A percentile compares a stretch with the other conserved stretches of the same genome.
These are phyloP conservation scores for Delphinus delphis DNA, from an alignment of 2,113 vertebrate species.

Conservation along the genomic window DNA sequence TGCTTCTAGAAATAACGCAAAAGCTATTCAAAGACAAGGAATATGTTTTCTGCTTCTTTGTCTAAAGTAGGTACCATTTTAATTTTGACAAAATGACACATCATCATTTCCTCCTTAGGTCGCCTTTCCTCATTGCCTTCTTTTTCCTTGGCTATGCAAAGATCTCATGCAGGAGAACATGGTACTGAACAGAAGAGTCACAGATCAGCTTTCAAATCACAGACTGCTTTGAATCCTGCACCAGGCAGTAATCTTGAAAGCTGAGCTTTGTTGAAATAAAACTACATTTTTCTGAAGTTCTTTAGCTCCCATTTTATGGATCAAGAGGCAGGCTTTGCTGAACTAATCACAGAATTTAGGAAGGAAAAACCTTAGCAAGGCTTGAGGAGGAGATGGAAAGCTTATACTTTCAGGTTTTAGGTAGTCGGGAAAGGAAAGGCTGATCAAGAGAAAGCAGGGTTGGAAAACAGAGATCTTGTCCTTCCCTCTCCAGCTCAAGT, in stretches of 20 bases:
- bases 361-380: neutral
- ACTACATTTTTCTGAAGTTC: neutral
- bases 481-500: neutral
- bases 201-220: neutral
- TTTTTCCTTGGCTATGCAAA: neutral
- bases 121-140: neutral
- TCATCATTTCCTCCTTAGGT: neutral
- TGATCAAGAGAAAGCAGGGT: no score
- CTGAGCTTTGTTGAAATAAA: neutral
- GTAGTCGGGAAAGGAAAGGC: neutral
- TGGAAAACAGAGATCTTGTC: rapidly evolving
- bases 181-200: neutral
- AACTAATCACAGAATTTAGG: neutral
- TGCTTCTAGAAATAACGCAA: slow-evolving; percentile 23
- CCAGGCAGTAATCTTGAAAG: neutral
- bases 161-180: neutral
- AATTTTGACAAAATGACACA: neutral
- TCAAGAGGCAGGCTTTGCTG: neutral
- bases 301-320: neutral
- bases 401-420: rapidly evolving
- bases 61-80: neutral
- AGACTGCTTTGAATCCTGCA: neutral
- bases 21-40: slow-evolving; percentile 1
- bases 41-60: neutral
- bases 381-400: neutral